Evolutionary conservation across 2,797 vertebrate genomes (phyloP), one percentile per base, ranked within the genome.

Genomic region (Dermochelys coriacea): DNA sequence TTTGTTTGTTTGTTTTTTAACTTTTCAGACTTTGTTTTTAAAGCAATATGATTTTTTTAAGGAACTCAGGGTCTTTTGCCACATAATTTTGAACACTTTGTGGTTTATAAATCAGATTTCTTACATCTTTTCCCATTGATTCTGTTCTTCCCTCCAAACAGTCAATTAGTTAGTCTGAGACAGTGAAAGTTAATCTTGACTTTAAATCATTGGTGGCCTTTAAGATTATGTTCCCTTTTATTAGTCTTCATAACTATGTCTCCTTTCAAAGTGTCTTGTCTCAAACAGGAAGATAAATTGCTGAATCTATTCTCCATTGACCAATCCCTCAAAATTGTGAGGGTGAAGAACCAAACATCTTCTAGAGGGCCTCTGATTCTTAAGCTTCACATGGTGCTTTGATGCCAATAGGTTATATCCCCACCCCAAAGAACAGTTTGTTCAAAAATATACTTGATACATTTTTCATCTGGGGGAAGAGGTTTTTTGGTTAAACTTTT

Each of bases 201-300:
- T 81, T 51, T 85, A 85, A 68, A 85, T 47, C 87, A 41, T 21
- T 52, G 85, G 50, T 68, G 74, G 10, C 5, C 84, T 92, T 8
- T 52, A 45, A 68, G 8, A 3, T 71, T 77, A 6, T 47, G 37
- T 89, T 94, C 15, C 51, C 54, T 86, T 88, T 37, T 59, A 49
- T 81, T 1, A 0, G 21, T 81, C 68, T 61, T 55, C 5, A 9
- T 68, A 64, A 19, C 64, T 29, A 14, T 64, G 14, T 3, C 1
- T 34, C 51, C 78, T 87, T 68, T 74, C 12, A 31, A 88, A 79
- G 84, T 4, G 3, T 57, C 71, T 87, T 90, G 12, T 37, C 55
- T 45, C 3, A 91, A 82, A 37, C 50, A 59, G 34, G 64, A 68
- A 68, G 34, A 64, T 64, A n/a, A 21, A n/a, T 68, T 68, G 34